Percentiles rank a stretch among this genome's conserved stretches.
phyloP scores from a whole-genome alignment of 2,797 vertebrate genomes.

The Spea hammondii region DNA sequence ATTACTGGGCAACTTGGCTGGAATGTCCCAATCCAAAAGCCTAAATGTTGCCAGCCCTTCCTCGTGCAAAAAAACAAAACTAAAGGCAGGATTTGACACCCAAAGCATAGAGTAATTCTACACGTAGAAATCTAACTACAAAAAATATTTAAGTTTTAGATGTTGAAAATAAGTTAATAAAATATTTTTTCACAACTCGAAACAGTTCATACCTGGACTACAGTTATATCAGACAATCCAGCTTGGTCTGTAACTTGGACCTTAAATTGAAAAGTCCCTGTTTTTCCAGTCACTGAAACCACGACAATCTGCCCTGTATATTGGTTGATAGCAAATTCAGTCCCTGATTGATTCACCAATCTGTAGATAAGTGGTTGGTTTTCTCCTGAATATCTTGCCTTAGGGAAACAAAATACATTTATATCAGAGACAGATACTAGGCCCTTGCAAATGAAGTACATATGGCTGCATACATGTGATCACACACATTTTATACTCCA shows the following conservation, averaged over 20 bases:
- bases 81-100: too few relatives aligned
- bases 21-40: too few relatives aligned
- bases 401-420: neutral
- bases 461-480: too few relatives aligned
- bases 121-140: too few relatives aligned
- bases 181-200: slow-evolving; percentile 10
- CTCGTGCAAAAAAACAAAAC: too few relatives aligned
- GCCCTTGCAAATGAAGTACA: too few relatives aligned
- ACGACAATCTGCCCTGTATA: slow-evolving; percentile 71
- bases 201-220: slow-evolving; percentile 58
- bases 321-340: slow-evolving; percentile 64
- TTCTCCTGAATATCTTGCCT: slow-evolving; percentile 70
- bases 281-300: slow-evolving; percentile 58
- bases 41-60: too few relatives aligned
- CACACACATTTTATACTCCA: too few relatives aligned
- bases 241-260: slow-evolving; percentile 66
- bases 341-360: slow-evolving; percentile 47
- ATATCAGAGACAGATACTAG: too few relatives aligned
- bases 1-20: too few relatives aligned
- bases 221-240: slow-evolving; percentile 55
- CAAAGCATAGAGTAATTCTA: too few relatives aligned
- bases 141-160: too few relatives aligned
- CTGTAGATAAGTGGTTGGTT: slow-evolving; percentile 66
- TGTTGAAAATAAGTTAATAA: neutral
- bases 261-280: slow-evolving; percentile 46